A percentile compares a stretch with the other conserved stretches of the same genome.
Evolutionary conservation across 2,797 vertebrate species (phyloP).

Genomic region (Siniperca scherzeri): DNA sequence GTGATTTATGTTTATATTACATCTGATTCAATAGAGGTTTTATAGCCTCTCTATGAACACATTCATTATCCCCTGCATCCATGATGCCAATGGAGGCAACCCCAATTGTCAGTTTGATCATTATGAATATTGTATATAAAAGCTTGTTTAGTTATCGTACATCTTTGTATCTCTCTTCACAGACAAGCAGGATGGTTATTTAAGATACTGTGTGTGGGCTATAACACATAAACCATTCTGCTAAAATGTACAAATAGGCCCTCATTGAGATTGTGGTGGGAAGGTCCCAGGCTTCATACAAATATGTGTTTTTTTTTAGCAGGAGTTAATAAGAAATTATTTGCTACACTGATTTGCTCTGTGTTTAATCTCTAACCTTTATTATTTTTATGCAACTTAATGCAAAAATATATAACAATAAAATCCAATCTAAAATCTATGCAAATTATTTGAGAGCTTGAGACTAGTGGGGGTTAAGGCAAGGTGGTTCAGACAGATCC

Average conservation of each 20-base stretch:
- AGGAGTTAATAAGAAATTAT: not conserved
- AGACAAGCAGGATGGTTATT: slow-evolving; percentile 17
- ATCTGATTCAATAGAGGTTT: slow-evolving; percentile 53
- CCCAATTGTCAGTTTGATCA: slow-evolving; percentile 16
- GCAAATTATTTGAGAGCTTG: not conserved
- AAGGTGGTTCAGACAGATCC: not conserved
- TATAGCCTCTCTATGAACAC: slow-evolving; percentile 37
- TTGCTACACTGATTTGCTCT: not conserved
- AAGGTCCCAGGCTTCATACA: not conserved
- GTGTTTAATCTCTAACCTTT: not conserved
- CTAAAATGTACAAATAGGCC: not conserved
- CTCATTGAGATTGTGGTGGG: not conserved
- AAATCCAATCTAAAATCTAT: not conserved
- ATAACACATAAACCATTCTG: not conserved
- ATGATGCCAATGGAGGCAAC: slow-evolving; percentile 14
- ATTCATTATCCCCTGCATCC: slow-evolving; percentile 28
- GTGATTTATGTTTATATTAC: slow-evolving; percentile 55
- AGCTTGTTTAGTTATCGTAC: slow-evolving; percentile 17
- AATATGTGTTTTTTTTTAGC: not conserved
- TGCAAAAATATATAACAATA: not conserved
- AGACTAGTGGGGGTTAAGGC: not conserved
- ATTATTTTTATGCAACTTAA: not conserved
- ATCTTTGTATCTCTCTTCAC: slow-evolving; percentile 5
- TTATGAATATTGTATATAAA: slow-evolving; percentile 25
- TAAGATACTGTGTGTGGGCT: slow-evolving; percentile 3